A percentile compares a stretch with the other conserved stretches of the same genome.
These are phyloP conservation scores for Itoplectis maculator DNA, from an alignment of 2,888 invertebrate species.

Conservation along the genomic window DNA sequence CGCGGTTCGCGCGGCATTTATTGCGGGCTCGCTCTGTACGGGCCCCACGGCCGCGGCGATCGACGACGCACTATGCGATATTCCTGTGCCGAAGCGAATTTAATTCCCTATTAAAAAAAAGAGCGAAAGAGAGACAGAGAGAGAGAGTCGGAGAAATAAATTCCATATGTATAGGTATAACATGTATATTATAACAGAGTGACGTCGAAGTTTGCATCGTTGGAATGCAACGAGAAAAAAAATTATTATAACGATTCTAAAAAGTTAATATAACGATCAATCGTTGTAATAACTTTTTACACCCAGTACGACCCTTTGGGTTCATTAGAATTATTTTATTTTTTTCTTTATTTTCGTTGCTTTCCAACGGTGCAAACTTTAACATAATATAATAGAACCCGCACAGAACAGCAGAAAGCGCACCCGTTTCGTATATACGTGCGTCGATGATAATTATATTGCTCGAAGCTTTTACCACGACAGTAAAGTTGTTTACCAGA, in stretches of 20 bases:
- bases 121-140: neutral
- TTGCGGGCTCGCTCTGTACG: neutral
- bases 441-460: constrained; percentile 21
- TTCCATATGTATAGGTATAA: neutral
- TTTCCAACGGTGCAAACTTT: no score
- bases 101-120: no score
- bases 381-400: neutral
- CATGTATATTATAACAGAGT: no score
- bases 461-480: neutral
- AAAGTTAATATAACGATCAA: no score
- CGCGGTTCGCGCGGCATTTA: constrained; percentile 46
- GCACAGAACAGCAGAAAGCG: neutral
- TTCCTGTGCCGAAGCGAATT: no score
- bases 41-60: neutral
- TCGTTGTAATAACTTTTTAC: no score
- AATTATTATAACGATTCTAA: no score
- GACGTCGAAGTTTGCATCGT: no score
- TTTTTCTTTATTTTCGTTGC: no score
- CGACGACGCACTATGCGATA: constrained; percentile 2
- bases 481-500: constrained; percentile 27
- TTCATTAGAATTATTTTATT: no score
- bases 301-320: no score
- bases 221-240: no score
- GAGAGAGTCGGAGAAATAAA: constrained; percentile 2
- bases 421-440: neutral